Conservation (phyloP, 2,113 vertebrate genomes). For the Archilochus colubris region DNA sequence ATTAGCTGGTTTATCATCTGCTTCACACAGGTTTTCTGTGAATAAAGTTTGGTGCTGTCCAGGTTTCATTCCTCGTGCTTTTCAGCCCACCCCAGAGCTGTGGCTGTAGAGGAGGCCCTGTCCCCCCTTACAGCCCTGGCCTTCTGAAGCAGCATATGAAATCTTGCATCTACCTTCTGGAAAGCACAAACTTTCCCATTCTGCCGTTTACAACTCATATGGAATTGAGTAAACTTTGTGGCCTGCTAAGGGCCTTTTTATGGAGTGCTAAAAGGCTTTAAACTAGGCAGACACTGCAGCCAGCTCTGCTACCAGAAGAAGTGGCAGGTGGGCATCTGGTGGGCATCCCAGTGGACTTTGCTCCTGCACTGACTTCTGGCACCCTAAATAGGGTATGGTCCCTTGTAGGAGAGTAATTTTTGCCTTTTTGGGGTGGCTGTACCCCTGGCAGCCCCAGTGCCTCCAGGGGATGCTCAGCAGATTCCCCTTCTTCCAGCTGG, state of each 20-base stretch:
- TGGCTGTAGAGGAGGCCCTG: rapidly evolving
- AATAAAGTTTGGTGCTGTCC: background rate
- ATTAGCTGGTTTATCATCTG: background rate
- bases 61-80: background rate
- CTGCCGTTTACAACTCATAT: constrained; percentile 27
- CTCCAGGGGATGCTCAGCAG: background rate
- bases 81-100: rapidly evolving
- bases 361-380: background rate
- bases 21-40: background rate
- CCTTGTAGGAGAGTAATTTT: background rate
- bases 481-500: background rate
- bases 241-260: constrained; percentile 38
- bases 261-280: constrained; percentile 43
- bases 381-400: too few species aligned
- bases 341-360: background rate
- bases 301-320: rapidly evolving
- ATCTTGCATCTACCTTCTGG: background rate
- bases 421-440: background rate
- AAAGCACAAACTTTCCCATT: background rate
- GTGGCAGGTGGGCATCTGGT: background rate
- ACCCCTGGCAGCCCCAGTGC: background rate
- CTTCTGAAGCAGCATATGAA: background rate
- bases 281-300: background rate
- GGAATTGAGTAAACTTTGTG: constrained; percentile 48
- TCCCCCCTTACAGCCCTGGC: background rate